Percentiles rank a stretch among this genome's conserved stretches.
Conservation (phyloP, 92 coral and sea anemone genomes). For the Zoanthus sansibaricus region DNA sequence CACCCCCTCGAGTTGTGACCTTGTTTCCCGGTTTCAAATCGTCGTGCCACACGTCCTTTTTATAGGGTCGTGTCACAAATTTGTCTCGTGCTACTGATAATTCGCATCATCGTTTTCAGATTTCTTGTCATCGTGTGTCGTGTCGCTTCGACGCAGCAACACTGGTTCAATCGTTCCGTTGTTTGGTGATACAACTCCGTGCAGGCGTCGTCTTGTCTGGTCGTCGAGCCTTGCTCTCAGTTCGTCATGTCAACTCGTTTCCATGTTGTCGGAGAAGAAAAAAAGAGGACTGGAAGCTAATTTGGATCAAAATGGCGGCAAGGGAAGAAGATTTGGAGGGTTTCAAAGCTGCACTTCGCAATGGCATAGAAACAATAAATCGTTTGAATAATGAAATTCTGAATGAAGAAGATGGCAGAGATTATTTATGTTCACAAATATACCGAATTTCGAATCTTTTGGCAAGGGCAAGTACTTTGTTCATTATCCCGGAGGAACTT, state of each 20-base stretch:
- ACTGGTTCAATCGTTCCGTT: neutral
- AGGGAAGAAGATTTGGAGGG: slow-evolving; percentile 5
- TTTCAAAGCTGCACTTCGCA: slow-evolving; percentile 42
- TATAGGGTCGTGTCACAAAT: neutral
- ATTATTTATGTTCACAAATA: neutral
- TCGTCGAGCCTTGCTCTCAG: neutral
- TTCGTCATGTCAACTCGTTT: neutral
- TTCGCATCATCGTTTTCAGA: slow-evolving; percentile 5
- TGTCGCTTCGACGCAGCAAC: slow-evolving; percentile 2
- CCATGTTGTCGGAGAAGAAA: neutral
- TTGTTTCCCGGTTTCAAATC: neutral
- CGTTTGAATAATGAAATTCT: slow-evolving; percentile 26
- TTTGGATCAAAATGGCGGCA: slow-evolving; percentile 3
- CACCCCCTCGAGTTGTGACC: neutral
- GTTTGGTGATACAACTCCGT: neutral
- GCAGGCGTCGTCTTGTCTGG: neutral
- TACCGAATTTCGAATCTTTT: slow-evolving; percentile 31
- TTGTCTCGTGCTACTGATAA: too few species aligned
- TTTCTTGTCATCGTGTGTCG: neutral
- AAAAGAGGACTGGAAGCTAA: neutral
- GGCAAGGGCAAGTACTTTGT: slow-evolving; percentile 32
- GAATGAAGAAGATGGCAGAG: slow-evolving; percentile 7
- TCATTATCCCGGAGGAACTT: slow-evolving; percentile 47
- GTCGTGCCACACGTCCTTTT: neutral
- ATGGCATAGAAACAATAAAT: neutral